These are phyloP conservation scores for Drosophila baimaii DNA, from an alignment of 1,140 invertebrate species.

Conservation along the genomic window DNA sequence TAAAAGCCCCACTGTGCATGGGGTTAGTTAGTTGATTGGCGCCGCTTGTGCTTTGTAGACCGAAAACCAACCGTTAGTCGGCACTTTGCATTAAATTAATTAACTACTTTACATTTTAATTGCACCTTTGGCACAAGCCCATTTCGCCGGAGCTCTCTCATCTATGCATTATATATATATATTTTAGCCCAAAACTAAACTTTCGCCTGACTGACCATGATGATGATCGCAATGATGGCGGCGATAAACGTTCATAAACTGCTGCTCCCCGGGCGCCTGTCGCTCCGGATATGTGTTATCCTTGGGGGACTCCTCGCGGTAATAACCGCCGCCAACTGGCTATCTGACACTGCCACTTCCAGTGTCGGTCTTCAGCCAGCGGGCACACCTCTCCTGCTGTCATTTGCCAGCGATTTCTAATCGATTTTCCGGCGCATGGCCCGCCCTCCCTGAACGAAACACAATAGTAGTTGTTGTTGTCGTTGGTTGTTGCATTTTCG, in stretches of 20 bases:
- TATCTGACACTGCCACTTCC: slow-evolving; percentile 48
- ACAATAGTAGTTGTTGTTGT: no score
- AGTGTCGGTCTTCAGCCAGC: slow-evolving; percentile 57
- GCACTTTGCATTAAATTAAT: slow-evolving; percentile 71
- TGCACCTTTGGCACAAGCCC: slow-evolving; percentile 60
- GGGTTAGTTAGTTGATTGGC: slow-evolving; percentile 11
- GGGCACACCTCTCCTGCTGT: slow-evolving; percentile 78
- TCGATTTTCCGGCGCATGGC: slow-evolving; percentile 72
- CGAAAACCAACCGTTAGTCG: slow-evolving; percentile 38
- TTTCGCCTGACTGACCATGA: slow-evolving; percentile 34
- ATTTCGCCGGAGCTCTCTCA: slow-evolving; percentile 32
- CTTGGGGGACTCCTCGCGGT: slow-evolving; percentile 45
- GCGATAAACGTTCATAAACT: slow-evolving; percentile 54
- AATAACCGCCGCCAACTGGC: slow-evolving; percentile 19
- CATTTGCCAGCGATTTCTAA: slow-evolving; percentile 81
- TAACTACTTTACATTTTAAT: slow-evolving; percentile 77
- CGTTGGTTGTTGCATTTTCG: slow-evolving; percentile 59
- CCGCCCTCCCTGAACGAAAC: slow-evolving; percentile 9
- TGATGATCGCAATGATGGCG: slow-evolving; percentile 34
- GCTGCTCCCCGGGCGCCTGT: slow-evolving; percentile 43
- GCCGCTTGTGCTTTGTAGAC: slow-evolving; percentile 35
- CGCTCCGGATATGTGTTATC: slow-evolving; percentile 33
- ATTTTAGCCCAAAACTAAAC: slow-evolving; percentile 21
- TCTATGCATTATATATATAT: slow-evolving; percentile 5
- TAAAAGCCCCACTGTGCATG: slow-evolving; percentile 39